Base-by-base conservation (phyloP, 92 coral and sea anemone genomes). In the Epizoanthus stellaris region DNA sequence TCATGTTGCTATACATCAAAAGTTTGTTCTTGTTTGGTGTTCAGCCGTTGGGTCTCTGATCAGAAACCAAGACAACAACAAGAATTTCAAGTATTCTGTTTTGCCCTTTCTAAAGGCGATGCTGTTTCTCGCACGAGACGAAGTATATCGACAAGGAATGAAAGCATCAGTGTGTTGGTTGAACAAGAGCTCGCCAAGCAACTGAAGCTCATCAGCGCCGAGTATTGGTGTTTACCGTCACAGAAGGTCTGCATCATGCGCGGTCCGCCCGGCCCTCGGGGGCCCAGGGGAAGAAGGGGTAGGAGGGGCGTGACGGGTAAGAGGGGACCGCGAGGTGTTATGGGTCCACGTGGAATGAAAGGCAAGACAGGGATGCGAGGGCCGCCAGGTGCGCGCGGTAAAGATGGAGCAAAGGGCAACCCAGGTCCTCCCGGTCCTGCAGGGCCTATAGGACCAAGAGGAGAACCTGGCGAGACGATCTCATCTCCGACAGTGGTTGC, bases 381-480 rank as follows among this genome's bases (percentile, higher is more conserved):
- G 3, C 67, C 81, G 63, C 81, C 61, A 53, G 80, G 80, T 25
- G 71, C 11, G 4, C 11, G 36, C 3, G 77, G 77, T 0, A 49
- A 10, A 6, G 36, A 49, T 19, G 63, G 62, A 49, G 23, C 36
- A 10, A 73, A 16, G 38, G 80, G 80, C 23, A 45, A 12, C 2
- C 66, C 66, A 75, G 80, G 80, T 30, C 23, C 47, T 57, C 80
- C 54, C 47, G 62, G 77, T 19, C 34, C 45, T 15, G 21, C 20
- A 1, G 82, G 82, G 10, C 70, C 59, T 5, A 40, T 2, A 40
- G 82, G 70, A 40, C 70, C 40, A 21, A 77, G 59, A 47, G 82
- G 82, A 61, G 82, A 77, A n/a, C 58, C 57, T 16, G 82, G 82
- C 3, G 82, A 61, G 40, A 39, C 82, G 10, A 77, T 77, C 56